A percentile compares a stretch with the other conserved stretches of the same genome.
phyloP scores from a whole-genome alignment of 1,140 invertebrate species.

The Phymorhynchus buccinoides region DNA sequence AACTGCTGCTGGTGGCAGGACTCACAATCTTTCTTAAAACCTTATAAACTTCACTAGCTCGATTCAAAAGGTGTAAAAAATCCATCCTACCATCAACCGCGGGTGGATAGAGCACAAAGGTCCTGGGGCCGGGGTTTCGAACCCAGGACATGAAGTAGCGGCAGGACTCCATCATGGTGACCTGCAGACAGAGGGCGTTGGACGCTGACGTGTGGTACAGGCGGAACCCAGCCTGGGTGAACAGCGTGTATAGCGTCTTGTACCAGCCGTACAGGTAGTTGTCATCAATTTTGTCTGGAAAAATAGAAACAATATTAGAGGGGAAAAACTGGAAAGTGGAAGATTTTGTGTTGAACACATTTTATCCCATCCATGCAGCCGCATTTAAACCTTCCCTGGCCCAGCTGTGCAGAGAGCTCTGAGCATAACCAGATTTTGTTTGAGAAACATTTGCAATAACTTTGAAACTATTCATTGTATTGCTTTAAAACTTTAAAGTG shows the following conservation, averaged over 20 bases:
- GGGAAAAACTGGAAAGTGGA: background rate
- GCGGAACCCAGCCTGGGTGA: conserved; percentile 62
- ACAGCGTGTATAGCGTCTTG: conserved; percentile 64
- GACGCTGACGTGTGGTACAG: conserved; percentile 67
- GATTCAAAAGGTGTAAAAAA: no score
- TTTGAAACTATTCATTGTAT: no score
- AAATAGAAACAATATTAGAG: background rate
- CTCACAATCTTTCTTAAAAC: conserved; percentile 12
- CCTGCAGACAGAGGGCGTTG: conserved; percentile 68
- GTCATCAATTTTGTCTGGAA: conserved; percentile 70
- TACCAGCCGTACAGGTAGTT: conserved; percentile 71
- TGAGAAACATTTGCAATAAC: no score
- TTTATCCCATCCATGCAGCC: no score
- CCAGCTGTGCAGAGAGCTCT: no score
- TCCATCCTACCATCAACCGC: conserved; percentile 70
- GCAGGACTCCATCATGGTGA: conserved; percentile 72
- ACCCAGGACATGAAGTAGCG: conserved; percentile 69
- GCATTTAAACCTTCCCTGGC: background rate
- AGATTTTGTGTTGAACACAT: background rate
- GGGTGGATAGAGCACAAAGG: conserved; percentile 66
- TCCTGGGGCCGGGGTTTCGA: conserved; percentile 60
- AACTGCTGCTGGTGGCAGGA: background rate
- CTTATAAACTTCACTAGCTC: background rate
- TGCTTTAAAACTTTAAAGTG: no score
- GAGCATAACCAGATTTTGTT: no score